Base-by-base conservation (phyloP, 2,113 vertebrate species). In the Prolemur simus region DNA sequence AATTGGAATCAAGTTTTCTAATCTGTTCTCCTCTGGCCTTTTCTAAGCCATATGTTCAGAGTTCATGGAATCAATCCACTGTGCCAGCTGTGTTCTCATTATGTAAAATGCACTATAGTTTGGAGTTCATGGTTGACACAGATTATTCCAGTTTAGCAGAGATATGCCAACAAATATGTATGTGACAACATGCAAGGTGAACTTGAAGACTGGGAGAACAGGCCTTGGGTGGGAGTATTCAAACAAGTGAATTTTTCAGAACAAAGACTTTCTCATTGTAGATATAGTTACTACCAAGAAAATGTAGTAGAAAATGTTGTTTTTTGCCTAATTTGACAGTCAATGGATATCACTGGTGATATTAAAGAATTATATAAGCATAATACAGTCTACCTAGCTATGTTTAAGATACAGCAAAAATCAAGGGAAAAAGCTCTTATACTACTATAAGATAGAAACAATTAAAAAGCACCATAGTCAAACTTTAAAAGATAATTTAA, bases 1-100 rank as follows among this genome's bases (percentile, higher is more conserved):
- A 84, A 93, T 34, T 88, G 52, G 91, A 95, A 93, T 94, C 73
- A 58, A 82, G 58, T 91, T 83, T 93, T 34, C 74, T 87, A 20
- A 82, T 52, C 27, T 2, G 25, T 83, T n/a, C 13, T 66, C 47
- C 58, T 92, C 34, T 82, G 73, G 29, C 49, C 69, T 83, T 84
- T 27, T 84, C 68, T 54, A 66, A 78, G 37, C 91, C 78, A 58
- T 82, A 86, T 93, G 89, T 80, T 94, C 87, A 91, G 74, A 86
- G 60, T 74, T 20, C n/a, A 9, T 58, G 60, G 39, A 83, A 17
- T 85, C 78, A 74, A 45, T 49, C 69, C 85, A 69, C 29, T 27
- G 6, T 9, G 42, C 87, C 84, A 89, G 83, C 89, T 76, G 90
- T 39, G 52, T 85, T 88, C 71, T 84, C 87, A 76, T 80, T 92